Evolutionary conservation across 2,888 invertebrate genomes (phyloP).

Genomic region (Epsilonema sp.): DNA sequence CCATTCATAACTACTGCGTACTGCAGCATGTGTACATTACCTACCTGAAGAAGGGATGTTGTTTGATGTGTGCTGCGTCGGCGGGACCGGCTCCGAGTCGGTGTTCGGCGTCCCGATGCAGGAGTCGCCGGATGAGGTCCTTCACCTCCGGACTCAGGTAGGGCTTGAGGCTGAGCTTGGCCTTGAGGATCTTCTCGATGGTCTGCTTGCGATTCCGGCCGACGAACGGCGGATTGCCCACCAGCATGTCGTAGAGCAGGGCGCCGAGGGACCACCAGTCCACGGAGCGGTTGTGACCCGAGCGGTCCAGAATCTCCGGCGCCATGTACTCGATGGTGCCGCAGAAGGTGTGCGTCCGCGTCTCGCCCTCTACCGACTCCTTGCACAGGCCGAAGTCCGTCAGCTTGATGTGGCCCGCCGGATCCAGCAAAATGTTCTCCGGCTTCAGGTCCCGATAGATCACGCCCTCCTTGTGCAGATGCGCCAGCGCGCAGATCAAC

Average conservation of each 20-base stretch:
- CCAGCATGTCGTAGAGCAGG: slow-evolving; percentile 94
- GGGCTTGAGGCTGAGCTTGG: slow-evolving; percentile 75
- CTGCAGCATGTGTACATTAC: no score
- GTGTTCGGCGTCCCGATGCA: slow-evolving; percentile 49
- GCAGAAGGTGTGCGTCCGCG: slow-evolving; percentile 90
- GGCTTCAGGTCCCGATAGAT: slow-evolving; percentile 95
- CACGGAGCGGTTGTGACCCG: slow-evolving; percentile 93
- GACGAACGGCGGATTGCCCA: slow-evolving; percentile 79
- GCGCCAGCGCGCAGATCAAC: slow-evolving; percentile 87
- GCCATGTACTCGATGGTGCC: slow-evolving; percentile 99
- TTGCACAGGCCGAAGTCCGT: slow-evolving; percentile 98
- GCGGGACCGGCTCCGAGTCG: slow-evolving; percentile 70
- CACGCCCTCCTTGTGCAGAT: slow-evolving; percentile 69
- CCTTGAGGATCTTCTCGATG: slow-evolving; percentile 92
- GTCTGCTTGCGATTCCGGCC: slow-evolving; percentile 92
- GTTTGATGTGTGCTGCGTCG: slow-evolving; percentile 61
- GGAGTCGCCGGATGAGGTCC: slow-evolving; percentile 57
- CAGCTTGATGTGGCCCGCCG: slow-evolving; percentile 35
- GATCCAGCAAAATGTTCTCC: slow-evolving; percentile 37
- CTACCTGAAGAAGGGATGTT: slow-evolving; percentile 80
- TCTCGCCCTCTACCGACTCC: slow-evolving; percentile 55
- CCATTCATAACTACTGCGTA: no score
- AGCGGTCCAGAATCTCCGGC: slow-evolving; percentile 85
- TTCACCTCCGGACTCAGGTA: slow-evolving; percentile 86
- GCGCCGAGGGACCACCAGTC: slow-evolving; percentile 99